phyloP scores from a whole-genome alignment of 2,888 invertebrate species.

The Pristionchus japonicus region DNA sequence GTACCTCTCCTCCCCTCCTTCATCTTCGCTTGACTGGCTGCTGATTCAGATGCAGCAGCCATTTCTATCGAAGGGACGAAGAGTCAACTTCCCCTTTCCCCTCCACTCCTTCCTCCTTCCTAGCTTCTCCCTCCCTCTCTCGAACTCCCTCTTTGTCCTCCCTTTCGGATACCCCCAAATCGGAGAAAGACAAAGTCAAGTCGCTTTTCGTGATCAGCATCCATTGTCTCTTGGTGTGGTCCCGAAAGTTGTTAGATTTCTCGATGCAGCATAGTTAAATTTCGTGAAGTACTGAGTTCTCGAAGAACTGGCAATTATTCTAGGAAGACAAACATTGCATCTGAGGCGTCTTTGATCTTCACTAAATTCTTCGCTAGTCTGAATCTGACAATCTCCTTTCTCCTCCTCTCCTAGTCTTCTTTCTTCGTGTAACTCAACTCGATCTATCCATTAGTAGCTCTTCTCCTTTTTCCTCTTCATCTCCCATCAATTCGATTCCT shows the following conservation, averaged over 20 bases:
- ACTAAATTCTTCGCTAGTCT: background rate
- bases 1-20: background rate
- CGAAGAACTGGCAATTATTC: background rate
- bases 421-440: background rate
- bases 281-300: background rate
- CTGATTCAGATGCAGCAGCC: background rate
- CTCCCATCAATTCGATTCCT: conserved; percentile 41
- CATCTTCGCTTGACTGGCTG: background rate
- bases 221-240: background rate
- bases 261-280: background rate
- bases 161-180: conserved; percentile 21
- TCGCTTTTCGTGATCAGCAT: background rate
- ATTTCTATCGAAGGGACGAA: background rate
- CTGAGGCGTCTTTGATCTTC: background rate
- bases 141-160: conserved; percentile 20
- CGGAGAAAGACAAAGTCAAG: background rate
- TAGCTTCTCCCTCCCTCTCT: background rate
- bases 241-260: background rate
- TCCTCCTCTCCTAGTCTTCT: too few species aligned
- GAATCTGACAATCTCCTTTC: conserved; percentile 8
- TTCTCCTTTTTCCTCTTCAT: conserved; percentile 35
- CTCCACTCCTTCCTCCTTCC: background rate
- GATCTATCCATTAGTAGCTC: conserved; percentile 31
- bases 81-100: conserved; percentile 37
- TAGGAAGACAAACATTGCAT: background rate